A percentile compares a stretch with the other conserved stretches of the same genome.
phyloP scores from a whole-genome alignment of 1,140 invertebrate genomes.

The Heliconius nattereri region DNA sequence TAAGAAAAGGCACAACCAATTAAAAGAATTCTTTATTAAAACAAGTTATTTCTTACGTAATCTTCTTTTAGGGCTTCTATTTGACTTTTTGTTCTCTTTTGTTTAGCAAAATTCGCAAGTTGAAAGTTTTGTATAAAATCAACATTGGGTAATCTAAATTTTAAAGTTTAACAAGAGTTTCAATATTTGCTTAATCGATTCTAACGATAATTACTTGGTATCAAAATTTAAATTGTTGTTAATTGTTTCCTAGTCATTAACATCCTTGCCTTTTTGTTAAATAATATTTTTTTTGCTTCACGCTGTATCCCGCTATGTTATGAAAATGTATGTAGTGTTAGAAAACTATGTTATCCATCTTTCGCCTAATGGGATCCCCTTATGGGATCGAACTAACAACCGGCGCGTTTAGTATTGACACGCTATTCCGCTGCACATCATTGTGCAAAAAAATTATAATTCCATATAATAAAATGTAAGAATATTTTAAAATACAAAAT shows the following conservation, averaged over 20 bases:
- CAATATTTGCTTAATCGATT: slow-evolving; percentile 23
- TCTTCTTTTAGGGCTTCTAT: slow-evolving; percentile 33
- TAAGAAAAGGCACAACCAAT: slow-evolving; percentile 26
- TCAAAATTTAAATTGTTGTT: background rate
- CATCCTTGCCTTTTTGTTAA: background rate
- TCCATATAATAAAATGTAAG: background rate
- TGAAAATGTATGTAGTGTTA: no score
- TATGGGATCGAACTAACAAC: no score
- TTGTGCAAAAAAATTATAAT: no score
- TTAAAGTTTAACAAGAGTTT: slow-evolving; percentile 27
- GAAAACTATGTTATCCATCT: no score
- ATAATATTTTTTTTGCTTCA: no score
- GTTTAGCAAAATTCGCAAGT: slow-evolving; percentile 30
- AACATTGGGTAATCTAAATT: slow-evolving; percentile 26
- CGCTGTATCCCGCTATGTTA: no score
- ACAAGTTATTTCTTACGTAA: slow-evolving; percentile 30
- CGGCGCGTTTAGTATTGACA: no score
- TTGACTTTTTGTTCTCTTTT: slow-evolving; percentile 37
- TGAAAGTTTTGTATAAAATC: slow-evolving; percentile 30
- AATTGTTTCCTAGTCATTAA: background rate
- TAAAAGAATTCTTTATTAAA: slow-evolving; percentile 34
- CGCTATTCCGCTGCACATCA: no score
- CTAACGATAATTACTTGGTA: background rate
- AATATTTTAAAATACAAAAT: slow-evolving; percentile 8
- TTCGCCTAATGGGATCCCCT: no score